phyloP scores from a whole-genome alignment of 2,797 vertebrate genomes.

The Aratinga solstitialis region DNA sequence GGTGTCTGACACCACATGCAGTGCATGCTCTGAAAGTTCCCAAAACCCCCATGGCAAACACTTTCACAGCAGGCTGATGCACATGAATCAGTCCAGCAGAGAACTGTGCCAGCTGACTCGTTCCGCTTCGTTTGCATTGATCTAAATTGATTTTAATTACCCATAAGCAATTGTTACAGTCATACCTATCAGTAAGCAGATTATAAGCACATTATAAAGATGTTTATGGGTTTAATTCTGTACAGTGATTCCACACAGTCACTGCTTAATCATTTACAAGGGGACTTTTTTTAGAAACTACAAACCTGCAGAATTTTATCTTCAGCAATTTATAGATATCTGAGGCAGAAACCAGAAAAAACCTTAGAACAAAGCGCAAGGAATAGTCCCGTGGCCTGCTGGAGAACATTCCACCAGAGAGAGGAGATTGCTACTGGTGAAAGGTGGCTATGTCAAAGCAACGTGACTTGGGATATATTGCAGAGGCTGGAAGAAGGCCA shows the following conservation, averaged over 20 bases:
- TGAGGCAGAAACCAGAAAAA: neutral
- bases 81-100: neutral
- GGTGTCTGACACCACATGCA: rapidly evolving
- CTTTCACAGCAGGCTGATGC: neutral
- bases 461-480: neutral
- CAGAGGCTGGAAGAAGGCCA: neutral
- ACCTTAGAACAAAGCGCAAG: neutral
- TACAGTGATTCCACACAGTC: neutral
- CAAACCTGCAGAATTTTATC: neutral
- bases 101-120: neutral
- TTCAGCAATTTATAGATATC: neutral
- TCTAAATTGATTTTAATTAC: neutral
- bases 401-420: neutral
- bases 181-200: neutral
- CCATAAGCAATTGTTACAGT: neutral
- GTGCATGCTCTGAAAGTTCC: neutral
- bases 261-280: neutral
- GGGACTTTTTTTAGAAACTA: neutral
- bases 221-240: neutral
- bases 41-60: neutral
- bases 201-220: neutral
- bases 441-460: neutral
- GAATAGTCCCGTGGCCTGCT: neutral
- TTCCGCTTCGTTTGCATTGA: neutral
- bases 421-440: neutral